Evolutionary conservation across 2,888 invertebrate genomes (phyloP), one percentile per base, ranked within the genome.

Genomic region (Drosophila antonietae): DNA sequence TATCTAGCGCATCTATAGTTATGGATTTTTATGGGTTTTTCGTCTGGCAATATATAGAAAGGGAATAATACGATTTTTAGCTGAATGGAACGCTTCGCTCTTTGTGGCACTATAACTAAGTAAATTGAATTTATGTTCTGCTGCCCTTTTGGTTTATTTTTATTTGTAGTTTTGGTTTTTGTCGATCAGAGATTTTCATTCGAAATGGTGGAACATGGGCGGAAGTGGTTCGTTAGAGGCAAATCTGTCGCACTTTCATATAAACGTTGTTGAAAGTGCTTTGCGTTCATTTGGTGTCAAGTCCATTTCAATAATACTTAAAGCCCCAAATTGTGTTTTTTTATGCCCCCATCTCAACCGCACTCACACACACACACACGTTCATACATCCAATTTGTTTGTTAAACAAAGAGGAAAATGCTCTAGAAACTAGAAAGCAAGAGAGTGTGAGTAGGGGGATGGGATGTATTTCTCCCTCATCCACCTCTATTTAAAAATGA

Each of bases 221-320:
- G 76, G 76, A 77, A 75, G 62, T 80, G 35, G 9, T 46, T 77
- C 76, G 51, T 77, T 41, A 60, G 37, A 20, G 28, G n/a, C 41
- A 46, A 60, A 55, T 59, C 66, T 65, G 71, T 68, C 87, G 78
- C 86, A 78, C 64, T 87, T 81, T 78, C 56, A 83, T 76, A 72
- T 52, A 51, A 18, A 33, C 33, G 7, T 14, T 46, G 61, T 60
- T 63, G 76, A 71, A 58, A 80, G 76, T 70, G 71, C 47, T 80
- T 67, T 71, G 68, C 80, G 88, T 56, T 58, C 77, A 84, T 84
- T 89, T 82, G 83, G 90, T 90, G 87, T 87, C 87, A 90, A 87
- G 90, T 89, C 83, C 88, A 64, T 87, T 89, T 83, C 62, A 86
- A 84, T 86, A 73, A 82, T 59, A 68, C 72, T 59, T 57, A 37